phyloP scores from a whole-genome alignment of 2,888 invertebrate species.

The Apamea anceps region DNA sequence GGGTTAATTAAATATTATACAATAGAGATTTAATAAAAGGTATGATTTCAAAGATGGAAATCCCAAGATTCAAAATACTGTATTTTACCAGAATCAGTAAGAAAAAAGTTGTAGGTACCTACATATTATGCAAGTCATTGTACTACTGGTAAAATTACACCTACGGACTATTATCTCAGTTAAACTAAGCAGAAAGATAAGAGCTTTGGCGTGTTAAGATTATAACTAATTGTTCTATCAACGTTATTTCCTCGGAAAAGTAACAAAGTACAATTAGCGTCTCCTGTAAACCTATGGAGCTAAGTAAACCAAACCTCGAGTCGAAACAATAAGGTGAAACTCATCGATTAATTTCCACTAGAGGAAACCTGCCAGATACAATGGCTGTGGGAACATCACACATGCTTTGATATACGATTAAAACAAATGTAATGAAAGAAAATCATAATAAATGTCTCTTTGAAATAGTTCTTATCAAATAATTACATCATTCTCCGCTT shows the following conservation, averaged over 20 bases:
- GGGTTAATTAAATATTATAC: constrained; percentile 31
- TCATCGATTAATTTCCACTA: constrained; percentile 77
- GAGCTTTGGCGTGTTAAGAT: constrained; percentile 23
- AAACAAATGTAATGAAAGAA: constrained; percentile 52
- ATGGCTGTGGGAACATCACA: constrained; percentile 75
- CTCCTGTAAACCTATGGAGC: constrained; percentile 45
- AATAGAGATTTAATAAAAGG: constrained; percentile 18
- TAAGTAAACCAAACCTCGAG: constrained; percentile 62
- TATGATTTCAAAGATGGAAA: constrained; percentile 19
- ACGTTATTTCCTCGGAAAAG: constrained; percentile 34
- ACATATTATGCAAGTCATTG: constrained; percentile 3
- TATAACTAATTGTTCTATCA: constrained; percentile 21
- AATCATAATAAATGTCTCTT: constrained; percentile 19
- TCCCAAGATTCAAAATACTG: not conserved
- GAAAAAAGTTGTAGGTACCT: not conserved
- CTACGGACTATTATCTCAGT: constrained; percentile 26
- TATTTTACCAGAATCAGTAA: not conserved
- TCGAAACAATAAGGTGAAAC: constrained; percentile 84
- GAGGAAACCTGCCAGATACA: constrained; percentile 77
- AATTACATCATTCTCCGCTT: constrained; percentile 41
- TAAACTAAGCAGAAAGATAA: constrained; percentile 59
- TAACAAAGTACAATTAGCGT: constrained; percentile 32
- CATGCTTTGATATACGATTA: constrained; percentile 51
- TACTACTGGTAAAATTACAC: constrained; percentile 18
- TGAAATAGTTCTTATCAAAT: constrained; percentile 13